phyloP scores from a whole-genome alignment of 2,113 vertebrate genomes.

The Prolemur simus region DNA sequence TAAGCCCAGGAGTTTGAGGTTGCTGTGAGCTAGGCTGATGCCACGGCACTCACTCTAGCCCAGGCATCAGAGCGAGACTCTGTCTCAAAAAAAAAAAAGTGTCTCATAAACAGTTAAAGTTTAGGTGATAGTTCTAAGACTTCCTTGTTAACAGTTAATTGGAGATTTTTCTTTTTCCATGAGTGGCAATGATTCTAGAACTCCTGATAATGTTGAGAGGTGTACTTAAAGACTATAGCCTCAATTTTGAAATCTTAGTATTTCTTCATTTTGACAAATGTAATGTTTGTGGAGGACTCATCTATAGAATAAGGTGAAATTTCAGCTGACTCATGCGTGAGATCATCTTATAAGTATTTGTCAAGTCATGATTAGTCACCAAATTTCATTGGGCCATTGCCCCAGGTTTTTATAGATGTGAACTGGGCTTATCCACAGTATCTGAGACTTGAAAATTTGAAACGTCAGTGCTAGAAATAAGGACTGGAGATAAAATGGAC shows the following conservation, averaged over 20 bases:
- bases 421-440: not conserved
- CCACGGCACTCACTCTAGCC: too few species aligned
- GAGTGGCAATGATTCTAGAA: not conserved
- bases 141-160: not conserved
- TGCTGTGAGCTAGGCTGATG: too few species aligned
- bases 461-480: not conserved
- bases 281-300: not conserved
- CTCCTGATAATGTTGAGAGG: not conserved
- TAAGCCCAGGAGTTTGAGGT: too few species aligned
- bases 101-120: not conserved
- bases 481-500: not conserved
- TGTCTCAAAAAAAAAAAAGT: too few species aligned
- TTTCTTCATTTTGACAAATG: not conserved
- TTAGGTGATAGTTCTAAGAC: not conserved
- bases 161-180: not conserved
- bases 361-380: not conserved
- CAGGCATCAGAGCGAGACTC: too few species aligned
- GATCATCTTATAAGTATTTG: not conserved
- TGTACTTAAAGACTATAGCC: not conserved
- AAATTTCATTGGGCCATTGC: not conserved
- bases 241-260: not conserved
- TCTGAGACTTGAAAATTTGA: not conserved
- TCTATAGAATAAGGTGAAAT: not conserved
- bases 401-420: not conserved
- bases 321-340: not conserved